These are phyloP conservation scores for Eueremaeus valkanovi DNA, from an alignment of 2,888 invertebrate genomes.

Conservation along the genomic window DNA sequence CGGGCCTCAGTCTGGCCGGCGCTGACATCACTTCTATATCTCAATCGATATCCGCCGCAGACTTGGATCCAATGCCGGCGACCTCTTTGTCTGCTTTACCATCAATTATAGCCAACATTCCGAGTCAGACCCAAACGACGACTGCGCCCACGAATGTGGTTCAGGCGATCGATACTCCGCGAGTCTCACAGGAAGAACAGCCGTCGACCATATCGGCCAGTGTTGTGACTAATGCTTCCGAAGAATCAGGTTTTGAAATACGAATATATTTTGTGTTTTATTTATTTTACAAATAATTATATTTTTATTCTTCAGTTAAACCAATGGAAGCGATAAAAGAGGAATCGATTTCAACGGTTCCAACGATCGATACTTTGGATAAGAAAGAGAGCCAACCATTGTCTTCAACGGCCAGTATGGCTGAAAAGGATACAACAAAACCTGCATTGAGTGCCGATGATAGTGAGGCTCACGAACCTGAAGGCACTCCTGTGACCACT, in stretches of 20 bases:
- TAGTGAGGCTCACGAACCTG: too few relatives aligned
- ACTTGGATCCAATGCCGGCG: neutral
- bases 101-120: conserved; percentile 30
- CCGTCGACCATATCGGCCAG: neutral
- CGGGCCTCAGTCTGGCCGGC: neutral
- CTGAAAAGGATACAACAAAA: neutral
- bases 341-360: neutral
- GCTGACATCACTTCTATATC: neutral
- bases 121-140: conserved; percentile 19
- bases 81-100: neutral
- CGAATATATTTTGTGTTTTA: neutral
- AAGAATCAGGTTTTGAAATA: neutral
- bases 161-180: conserved; percentile 37
- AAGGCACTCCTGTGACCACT: too few relatives aligned
- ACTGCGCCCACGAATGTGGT: conserved; percentile 35
- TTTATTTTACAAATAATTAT: too few relatives aligned
- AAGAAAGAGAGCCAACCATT: neutral
- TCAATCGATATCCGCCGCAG: neutral
- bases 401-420: neutral
- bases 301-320: neutral
- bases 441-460: too few relatives aligned
- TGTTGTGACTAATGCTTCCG: neutral
- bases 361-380: neutral
- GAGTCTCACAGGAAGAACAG: conserved; percentile 18
- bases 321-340: neutral